phyloP scores from a whole-genome alignment of 1,140 invertebrate species.

The Drosophila chauvacae region DNA sequence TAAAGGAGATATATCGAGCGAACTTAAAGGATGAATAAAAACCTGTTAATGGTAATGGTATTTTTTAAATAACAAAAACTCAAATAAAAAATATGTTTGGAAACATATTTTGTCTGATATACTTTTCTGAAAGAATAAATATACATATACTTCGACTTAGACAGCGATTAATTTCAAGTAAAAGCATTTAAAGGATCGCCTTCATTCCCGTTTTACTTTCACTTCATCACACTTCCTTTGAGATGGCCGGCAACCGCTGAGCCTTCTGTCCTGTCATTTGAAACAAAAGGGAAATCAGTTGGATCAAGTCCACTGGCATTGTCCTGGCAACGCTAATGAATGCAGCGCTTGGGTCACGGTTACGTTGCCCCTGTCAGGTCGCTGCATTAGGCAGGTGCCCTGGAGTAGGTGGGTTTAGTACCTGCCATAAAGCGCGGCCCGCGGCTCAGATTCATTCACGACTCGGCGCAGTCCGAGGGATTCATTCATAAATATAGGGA shows the following conservation, averaged over 20 bases:
- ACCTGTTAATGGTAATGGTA: too few species aligned
- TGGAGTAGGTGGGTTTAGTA: slow-evolving; percentile 62
- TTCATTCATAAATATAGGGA: slow-evolving; percentile 74
- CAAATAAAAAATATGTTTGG: too few species aligned
- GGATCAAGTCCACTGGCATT: slow-evolving; percentile 70
- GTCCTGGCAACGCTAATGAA: slow-evolving; percentile 71
- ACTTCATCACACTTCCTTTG: slow-evolving; percentile 1
- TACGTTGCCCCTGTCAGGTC: background rate
- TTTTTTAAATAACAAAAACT: too few species aligned
- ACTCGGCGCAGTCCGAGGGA: slow-evolving; percentile 26
- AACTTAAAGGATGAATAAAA: too few species aligned
- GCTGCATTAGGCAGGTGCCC: slow-evolving; percentile 41
- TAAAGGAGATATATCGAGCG: too few species aligned
- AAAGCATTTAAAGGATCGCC: background rate
- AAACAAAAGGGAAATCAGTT: slow-evolving; percentile 79
- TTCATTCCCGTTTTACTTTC: background rate
- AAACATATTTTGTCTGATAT: too few species aligned
- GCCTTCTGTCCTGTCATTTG: slow-evolving; percentile 68
- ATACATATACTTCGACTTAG: background rate
- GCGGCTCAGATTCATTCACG: slow-evolving; percentile 61
- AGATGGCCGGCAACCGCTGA: slow-evolving; percentile 18
- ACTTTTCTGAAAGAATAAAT: background rate
- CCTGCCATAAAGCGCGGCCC: slow-evolving; percentile 54
- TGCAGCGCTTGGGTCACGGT: slow-evolving; percentile 48
- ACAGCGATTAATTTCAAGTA: background rate